Base-by-base conservation (phyloP, 2,888 invertebrate species). In the Agelastica alni region DNA sequence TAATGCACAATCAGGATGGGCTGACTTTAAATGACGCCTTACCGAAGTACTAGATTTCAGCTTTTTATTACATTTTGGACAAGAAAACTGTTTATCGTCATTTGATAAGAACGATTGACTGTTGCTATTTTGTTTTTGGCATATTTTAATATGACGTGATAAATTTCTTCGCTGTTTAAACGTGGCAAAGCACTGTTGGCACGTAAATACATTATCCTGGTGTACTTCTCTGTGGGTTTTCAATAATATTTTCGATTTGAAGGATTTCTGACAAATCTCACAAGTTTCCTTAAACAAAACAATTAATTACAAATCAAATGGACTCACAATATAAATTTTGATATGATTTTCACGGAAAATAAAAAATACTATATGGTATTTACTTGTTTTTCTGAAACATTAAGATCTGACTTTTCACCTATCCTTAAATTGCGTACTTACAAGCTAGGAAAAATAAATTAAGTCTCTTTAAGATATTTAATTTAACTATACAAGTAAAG, bases 21-120 rank as follows among this genome's bases (percentile, higher is more conserved):
- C 61, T 28, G 58, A 65, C 36, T 65, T 67, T 12, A 77, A 61
- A 61, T 78, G 78, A 14, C 75, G 64, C 39, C 65, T 58, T 14
- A 77, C 54, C 4, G 76, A 77, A 57, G 70, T 69, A 28, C 66
- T 67, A 22, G 73, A 58, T 64, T 77, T 76, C 42, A 77, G 67
- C 22, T 66, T 65, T 30, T 66, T 70, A 5, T 66, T 56, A 31
- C 41, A 32, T 48, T 45, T 39, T 13, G 41, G 45, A 54, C 52
- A 41, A 22, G 31, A 14, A 22, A n/a, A 49, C 22, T 32, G 36
- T 49, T 57, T 41, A 34, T 56, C 39, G 16, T 14, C 39, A n/a
- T 51, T 18, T 2, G 41, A 17, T 13, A 41, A 2, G 3, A 26
- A 9, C 17, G 26, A 43, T 14, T 49, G 41, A 17, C 48, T 42